Evolutionary conservation across 2,888 invertebrate genomes (phyloP).

Genomic region (Amorpha juglandis): DNA sequence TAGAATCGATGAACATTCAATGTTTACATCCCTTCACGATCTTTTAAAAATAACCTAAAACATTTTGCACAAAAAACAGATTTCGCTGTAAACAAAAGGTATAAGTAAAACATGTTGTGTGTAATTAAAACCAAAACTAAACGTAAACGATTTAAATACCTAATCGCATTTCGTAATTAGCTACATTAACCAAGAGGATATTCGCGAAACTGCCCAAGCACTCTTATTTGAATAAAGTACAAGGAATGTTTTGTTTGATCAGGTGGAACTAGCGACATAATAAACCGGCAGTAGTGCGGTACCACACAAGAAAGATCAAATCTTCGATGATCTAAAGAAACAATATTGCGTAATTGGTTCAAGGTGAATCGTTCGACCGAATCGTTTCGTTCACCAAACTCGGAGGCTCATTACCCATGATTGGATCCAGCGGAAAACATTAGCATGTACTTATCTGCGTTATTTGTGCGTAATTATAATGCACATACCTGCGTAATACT

Average conservation of each 20-base stretch:
- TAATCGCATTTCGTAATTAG: constrained; percentile 10
- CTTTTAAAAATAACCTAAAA: background rate
- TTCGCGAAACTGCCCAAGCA: background rate
- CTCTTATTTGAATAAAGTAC: background rate
- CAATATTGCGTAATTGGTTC: constrained; percentile 66
- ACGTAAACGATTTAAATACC: background rate
- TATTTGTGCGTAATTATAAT: background rate
- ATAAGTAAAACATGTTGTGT: too few relatives aligned
- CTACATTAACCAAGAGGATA: background rate
- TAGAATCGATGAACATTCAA: background rate
- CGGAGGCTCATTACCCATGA: constrained; percentile 37
- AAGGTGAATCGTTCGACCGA: constrained; percentile 63
- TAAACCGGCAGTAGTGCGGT: constrained; percentile 14
- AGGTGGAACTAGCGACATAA: background rate
- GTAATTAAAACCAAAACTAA: constrained; percentile 14
- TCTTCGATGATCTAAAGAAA: constrained; percentile 13
- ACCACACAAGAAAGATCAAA: constrained; percentile 15
- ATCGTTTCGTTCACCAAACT: constrained; percentile 57
- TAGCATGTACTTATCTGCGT: background rate
- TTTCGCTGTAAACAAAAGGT: constrained; percentile 1
- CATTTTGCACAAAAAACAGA: constrained; percentile 3
- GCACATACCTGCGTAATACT: too few relatives aligned
- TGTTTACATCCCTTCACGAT: too few relatives aligned
- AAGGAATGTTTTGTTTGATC: constrained; percentile 22
- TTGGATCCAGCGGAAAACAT: constrained; percentile 1